Percentiles rank a stretch among this genome's conserved stretches.
Evolutionary conservation across 2,888 invertebrate genomes (phyloP).

Genomic region (Pilophorus perplexus): DNA sequence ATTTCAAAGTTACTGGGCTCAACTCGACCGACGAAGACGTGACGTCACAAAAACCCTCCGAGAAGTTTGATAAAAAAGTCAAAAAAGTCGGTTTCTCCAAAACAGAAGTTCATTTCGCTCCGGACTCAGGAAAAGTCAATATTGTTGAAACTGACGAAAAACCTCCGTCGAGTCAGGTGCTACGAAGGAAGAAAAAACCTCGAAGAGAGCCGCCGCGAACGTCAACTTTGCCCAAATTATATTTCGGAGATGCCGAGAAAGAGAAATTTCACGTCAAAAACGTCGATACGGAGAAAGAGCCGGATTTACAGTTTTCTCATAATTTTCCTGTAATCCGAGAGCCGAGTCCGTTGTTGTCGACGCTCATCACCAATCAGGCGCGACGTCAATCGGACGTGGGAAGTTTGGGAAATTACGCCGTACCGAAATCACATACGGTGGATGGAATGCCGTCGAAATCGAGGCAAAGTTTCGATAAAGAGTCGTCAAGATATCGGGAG

Average conservation of each 20-base stretch:
- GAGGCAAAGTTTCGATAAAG: too few species aligned
- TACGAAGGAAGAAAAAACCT: conserved; percentile 66
- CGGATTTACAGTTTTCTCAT: not conserved
- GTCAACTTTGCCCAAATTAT: conserved; percentile 46
- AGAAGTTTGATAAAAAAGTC: conserved; percentile 57
- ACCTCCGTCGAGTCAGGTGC: conserved; percentile 79
- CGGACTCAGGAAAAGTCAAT: conserved; percentile 80
- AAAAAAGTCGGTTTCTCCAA: conserved; percentile 84
- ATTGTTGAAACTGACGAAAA: conserved; percentile 86
- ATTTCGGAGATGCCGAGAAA: conserved; percentile 46
- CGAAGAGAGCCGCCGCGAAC: conserved; percentile 48
- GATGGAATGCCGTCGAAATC: too few species aligned
- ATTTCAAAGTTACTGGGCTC: conserved; percentile 43
- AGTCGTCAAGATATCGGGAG: too few species aligned
- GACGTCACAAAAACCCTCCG: not conserved
- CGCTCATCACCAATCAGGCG: conserved; percentile 10
- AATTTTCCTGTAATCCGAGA: conserved; percentile 24
- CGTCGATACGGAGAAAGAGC: conserved; percentile 22
- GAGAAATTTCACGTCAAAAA: not conserved
- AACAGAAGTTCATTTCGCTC: conserved; percentile 83
- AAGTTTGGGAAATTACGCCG: not conserved
- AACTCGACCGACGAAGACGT: conserved; percentile 30
- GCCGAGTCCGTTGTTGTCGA: conserved; percentile 30
- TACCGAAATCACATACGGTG: too few species aligned
- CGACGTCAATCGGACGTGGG: not conserved